Percentiles rank a stretch among this genome's conserved stretches.
These are phyloP conservation scores for Bombus waltoni DNA, from an alignment of 1,140 invertebrate genomes.

Conservation along the genomic window DNA sequence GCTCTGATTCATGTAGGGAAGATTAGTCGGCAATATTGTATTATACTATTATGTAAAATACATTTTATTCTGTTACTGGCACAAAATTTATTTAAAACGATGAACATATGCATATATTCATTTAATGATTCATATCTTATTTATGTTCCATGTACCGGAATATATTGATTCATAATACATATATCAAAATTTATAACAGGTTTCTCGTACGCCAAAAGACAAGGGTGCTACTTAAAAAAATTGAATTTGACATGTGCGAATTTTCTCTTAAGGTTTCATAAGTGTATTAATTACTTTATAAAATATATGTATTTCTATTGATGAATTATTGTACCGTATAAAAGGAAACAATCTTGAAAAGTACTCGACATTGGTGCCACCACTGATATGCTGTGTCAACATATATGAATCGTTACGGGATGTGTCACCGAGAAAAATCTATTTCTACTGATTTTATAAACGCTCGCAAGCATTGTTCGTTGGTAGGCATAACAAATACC, in stretches of 20 bases:
- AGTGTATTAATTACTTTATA: not conserved
- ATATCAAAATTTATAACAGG: not conserved
- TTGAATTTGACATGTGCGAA: not conserved
- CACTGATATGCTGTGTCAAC: slow-evolving; percentile 16
- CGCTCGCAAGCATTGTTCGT: not conserved
- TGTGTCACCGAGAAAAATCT: slow-evolving; percentile 30
- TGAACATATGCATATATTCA: not conserved
- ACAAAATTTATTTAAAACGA: not conserved
- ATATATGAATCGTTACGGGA: slow-evolving; percentile 35
- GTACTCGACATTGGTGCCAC: slow-evolving; percentile 30
- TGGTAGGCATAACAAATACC: not conserved
- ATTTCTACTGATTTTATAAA: slow-evolving; percentile 29
- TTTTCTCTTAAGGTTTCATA: not conserved
- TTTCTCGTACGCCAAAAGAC: not conserved
- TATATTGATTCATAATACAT: not conserved
- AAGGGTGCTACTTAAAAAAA: not conserved
- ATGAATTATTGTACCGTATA: not conserved
- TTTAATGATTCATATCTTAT: not conserved
- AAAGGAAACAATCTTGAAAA: not conserved
- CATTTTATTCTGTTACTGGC: not conserved
- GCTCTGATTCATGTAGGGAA: not conserved
- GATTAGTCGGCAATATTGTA: not conserved
- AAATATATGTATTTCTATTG: not conserved
- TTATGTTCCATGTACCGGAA: not conserved
- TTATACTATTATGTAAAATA: not conserved